Base-by-base conservation (phyloP, 2,888 invertebrate genomes). In the Standfussiana lucernea region DNA sequence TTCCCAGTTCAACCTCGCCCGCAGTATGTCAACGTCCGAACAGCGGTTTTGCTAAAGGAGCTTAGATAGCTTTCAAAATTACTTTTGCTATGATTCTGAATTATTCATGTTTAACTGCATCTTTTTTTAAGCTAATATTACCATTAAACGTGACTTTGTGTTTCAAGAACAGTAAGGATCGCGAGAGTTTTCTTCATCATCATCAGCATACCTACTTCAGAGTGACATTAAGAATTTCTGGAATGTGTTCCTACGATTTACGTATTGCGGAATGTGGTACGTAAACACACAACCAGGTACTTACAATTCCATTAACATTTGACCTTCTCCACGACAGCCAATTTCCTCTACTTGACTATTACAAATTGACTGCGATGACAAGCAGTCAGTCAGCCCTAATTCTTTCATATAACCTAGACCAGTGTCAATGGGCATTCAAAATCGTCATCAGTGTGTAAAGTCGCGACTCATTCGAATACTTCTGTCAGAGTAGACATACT, bases 331-430 rank as follows among this genome's bases (percentile, higher is more conserved):
- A 32, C 8, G 59, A 35, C 18, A 62, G 70, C 62, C 66, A 67
- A 84, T 82, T 82, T 82, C 73, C 80, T 71, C 32, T 61, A 15
- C 45, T 71, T 45, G 74, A 71, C 70, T 59, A 28, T 67, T 59
- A 80, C 75, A 82, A 84, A 82, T 82, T 75, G 45, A 50, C 40
- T 28, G 18, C 71, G 53, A 82, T 80, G 85, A 80, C 81, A 71
- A 72, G 71, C 80, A 59, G 0, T 45, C 67, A 71, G 74, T 80
- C 70, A 67, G 70, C 2, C 24, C 24, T 56, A 65, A 81, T 79
- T 53, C 35, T 42, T 61, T 13, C 59, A 18, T n/a, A 62, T 68
- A 24, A 18, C 40, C 35, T 45, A 56, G 10, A 53, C 18, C 35
- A 40, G 10, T n/a, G 28, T 69, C 53, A 75, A 80, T 53, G 21